A percentile compares a stretch with the other conserved stretches of the same genome.
Evolutionary conservation across 1,140 invertebrate genomes (phyloP).

Genomic region (Neodiprion lecontei): DNA sequence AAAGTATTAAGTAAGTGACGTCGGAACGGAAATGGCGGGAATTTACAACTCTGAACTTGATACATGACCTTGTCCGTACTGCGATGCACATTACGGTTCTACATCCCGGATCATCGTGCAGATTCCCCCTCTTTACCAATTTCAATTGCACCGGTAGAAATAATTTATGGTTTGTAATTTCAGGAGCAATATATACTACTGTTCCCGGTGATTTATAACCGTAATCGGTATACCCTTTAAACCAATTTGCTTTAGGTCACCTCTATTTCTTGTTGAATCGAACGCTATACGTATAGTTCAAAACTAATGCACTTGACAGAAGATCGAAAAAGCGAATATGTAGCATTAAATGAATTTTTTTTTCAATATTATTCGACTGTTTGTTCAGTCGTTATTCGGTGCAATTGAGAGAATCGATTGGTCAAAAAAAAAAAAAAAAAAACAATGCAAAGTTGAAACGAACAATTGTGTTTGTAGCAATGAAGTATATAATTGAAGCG

Average conservation of each 20-base stretch:
- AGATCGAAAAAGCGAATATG: too few species aligned
- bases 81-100: conserved; percentile 1
- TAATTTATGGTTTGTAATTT: conserved; percentile 5
- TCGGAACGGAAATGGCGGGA: conserved; percentile 33
- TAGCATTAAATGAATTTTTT: too few species aligned
- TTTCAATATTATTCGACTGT: too few species aligned
- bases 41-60: conserved; percentile 31
- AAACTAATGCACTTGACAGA: not conserved
- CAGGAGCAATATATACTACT: not conserved
- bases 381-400: too few species aligned
- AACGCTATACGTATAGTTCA: not conserved
- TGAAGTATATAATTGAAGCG: too few species aligned
- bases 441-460: too few species aligned
- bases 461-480: too few species aligned
- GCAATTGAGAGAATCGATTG: too few species aligned
- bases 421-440: too few species aligned
- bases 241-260: not conserved
- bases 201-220: not conserved
- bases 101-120: not conserved
- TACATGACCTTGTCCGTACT: conserved; percentile 31
- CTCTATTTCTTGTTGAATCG: not conserved
- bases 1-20: not conserved
- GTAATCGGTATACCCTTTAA: not conserved
- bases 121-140: conserved; percentile 8
- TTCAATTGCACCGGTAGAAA: not conserved